Percentiles rank a stretch among this genome's conserved stretches.
Evolutionary conservation across 2,888 invertebrate genomes (phyloP).

Genomic region (Acrobeloides nanus): DNA sequence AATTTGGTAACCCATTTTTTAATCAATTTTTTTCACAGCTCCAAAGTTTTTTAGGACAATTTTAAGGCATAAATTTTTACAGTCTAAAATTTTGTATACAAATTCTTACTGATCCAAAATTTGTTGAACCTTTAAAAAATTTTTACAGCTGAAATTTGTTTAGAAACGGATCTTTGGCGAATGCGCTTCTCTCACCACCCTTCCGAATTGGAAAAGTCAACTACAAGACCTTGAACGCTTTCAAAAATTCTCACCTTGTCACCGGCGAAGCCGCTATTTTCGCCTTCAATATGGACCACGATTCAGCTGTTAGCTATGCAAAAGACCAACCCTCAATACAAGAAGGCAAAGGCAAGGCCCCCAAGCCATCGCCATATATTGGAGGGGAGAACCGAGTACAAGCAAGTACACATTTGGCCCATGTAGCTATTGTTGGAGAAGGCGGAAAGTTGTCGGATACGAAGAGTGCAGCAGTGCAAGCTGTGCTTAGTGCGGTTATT

Average conservation of each 20-base stretch:
- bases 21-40: no score
- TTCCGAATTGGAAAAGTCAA: slow-evolving; percentile 28
- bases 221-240: slow-evolving; percentile 16
- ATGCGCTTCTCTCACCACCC: slow-evolving; percentile 70
- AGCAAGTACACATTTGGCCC: slow-evolving; percentile 31
- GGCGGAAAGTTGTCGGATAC: slow-evolving; percentile 33
- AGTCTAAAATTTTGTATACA: no score
- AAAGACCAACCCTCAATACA: slow-evolving; percentile 35
- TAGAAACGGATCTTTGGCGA: slow-evolving; percentile 68
- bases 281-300: slow-evolving; percentile 70
- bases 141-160: no score
- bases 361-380: slow-evolving; percentile 27
- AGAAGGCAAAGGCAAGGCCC: slow-evolving; percentile 27
- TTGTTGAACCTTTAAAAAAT: no score
- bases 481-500: slow-evolving; percentile 33
- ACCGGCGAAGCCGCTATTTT: slow-evolving; percentile 70
- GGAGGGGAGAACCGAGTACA: slow-evolving; percentile 58
- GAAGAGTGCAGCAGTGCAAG: slow-evolving; percentile 38
- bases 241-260: slow-evolving; percentile 26
- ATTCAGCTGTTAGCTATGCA: slow-evolving; percentile 61
- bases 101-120: no score
- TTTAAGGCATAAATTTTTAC: no score
- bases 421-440: slow-evolving; percentile 44
- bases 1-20: no score
- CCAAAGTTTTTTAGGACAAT: no score